Conservation (phyloP, 1,140 invertebrate species). For the Achatina immaculata region DNA sequence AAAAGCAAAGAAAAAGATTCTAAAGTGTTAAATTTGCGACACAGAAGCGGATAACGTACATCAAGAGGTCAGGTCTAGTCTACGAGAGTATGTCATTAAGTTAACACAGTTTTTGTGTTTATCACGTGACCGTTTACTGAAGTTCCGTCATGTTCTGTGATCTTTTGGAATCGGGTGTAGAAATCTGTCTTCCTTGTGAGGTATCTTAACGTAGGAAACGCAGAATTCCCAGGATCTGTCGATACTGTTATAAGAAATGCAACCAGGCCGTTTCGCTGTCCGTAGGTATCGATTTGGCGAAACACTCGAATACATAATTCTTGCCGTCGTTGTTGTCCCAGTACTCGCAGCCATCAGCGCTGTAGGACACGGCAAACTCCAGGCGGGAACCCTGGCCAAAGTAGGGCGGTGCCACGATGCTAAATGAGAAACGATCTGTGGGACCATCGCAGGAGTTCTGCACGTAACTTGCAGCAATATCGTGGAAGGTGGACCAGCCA, state of each 20-base stretch:
- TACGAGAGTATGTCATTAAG: no score
- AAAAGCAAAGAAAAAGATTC: no score
- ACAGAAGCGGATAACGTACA: no score
- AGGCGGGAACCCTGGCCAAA: constrained; percentile 81
- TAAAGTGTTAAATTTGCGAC: no score
- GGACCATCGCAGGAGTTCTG: constrained; percentile 91
- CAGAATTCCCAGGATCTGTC: no score
- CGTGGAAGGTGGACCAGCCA: constrained; percentile 86
- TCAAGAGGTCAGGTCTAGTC: no score
- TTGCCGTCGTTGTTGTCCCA: constrained; percentile 91
- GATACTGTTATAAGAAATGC: constrained; percentile 6
- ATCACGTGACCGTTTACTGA: no score
- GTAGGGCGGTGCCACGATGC: constrained; percentile 75
- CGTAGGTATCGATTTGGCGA: constrained; percentile 59
- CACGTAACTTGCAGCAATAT: constrained; percentile 84
- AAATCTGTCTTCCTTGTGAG: no score
- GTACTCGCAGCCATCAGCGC: constrained; percentile 81
- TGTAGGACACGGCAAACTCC: constrained; percentile 86
- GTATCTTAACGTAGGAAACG: no score
- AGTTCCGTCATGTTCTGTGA: no score
- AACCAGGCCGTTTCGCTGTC: constrained; percentile 48
- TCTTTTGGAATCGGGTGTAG: no score
- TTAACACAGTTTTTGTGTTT: no score
- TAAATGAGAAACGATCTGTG: constrained; percentile 87
- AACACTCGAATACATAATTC: constrained; percentile 79